Base-by-base conservation (phyloP, 2,888 invertebrate genomes). In the Hydraecia micacea region DNA sequence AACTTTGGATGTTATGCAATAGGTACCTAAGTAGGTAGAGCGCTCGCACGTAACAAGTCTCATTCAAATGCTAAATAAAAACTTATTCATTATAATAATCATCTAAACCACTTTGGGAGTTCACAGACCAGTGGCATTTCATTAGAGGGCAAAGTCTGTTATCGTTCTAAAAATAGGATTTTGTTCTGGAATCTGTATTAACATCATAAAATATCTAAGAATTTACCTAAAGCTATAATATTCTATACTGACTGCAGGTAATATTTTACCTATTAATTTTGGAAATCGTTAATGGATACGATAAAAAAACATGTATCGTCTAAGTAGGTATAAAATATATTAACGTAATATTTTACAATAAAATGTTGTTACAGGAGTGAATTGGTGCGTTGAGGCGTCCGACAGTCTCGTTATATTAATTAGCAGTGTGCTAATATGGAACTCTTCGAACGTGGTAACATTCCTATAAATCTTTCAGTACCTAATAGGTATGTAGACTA, bases 371-470 rank as follows among this genome's bases (percentile, higher is more conserved):
- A n/a, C 90, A 96, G 96, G 91, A 84, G 93, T 96, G 0, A 91
- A 95, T 90, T 96, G 95, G 94, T 96, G 96, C 80, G 85, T 96
- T 8, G 96, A 96, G 90, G 95, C 94, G 13, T 95, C 96, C 0
- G 96, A 96, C 84, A 77, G 90, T 3, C 85, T 95, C 15, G 94
- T 95, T 0, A 86, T 96, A 15, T 32, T 94, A 2, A 92, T 96
- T 60, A 95, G 96, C 89, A 93, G 93, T 70, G 75, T 95, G 11
- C 90, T 96, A 0, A 92, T 96, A 82, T 95, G 93, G 95, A 94
- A 93, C 81, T 95, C 95, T 0, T 90, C 92, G 18, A 89, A 92
- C 83, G 93, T 94, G 94, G 96, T 96, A 91, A 87, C 87, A 68
- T 73, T 80, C 39, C 21, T 42, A 46, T 70, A 21, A 25, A 21